A percentile compares a stretch with the other conserved stretches of the same genome.
Evolutionary conservation across 2,797 vertebrate genomes (phyloP).

Genomic region (Platyrinchus mystaceus): DNA sequence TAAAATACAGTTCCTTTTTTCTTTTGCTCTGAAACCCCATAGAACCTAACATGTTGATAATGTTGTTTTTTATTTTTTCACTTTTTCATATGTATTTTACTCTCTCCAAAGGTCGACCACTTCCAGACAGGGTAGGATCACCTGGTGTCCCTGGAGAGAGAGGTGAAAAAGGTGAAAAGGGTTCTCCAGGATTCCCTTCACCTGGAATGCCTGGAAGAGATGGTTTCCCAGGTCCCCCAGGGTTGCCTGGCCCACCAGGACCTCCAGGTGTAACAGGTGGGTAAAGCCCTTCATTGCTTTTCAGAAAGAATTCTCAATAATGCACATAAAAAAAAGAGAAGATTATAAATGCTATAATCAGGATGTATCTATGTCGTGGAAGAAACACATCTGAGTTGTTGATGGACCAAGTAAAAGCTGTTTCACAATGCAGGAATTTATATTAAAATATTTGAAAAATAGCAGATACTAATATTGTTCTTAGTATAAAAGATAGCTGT

Average conservation of each 20-base stretch:
- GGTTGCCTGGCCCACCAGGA: constrained; percentile 82
- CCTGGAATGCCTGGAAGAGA: constrained; percentile 84
- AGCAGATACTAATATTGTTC: neutral
- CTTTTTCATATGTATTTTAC: neutral
- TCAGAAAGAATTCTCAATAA: neutral
- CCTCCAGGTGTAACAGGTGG: constrained; percentile 66
- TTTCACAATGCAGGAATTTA: neutral
- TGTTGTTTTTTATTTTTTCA: neutral
- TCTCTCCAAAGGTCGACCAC: constrained; percentile 32
- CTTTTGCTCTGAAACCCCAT: neutral
- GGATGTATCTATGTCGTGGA: neutral
- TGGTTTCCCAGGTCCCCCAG: constrained; percentile 80
- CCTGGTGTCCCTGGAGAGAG: constrained; percentile 83
- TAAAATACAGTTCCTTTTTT: neutral
- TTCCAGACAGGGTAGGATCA: constrained; percentile 80
- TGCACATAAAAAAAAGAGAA: neutral
- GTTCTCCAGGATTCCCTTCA: constrained; percentile 82
- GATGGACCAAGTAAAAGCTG: neutral
- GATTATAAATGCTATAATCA: neutral
- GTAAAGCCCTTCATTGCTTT: neutral
- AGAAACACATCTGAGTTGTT: neutral
- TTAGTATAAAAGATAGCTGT: neutral
- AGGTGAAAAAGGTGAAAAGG: constrained; percentile 88
- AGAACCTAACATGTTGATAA: neutral
- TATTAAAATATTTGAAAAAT: neutral